Evolutionary conservation across 2,888 invertebrate species (phyloP), one percentile per base, ranked within the genome.

Genomic region (Pollenia labialis): DNA sequence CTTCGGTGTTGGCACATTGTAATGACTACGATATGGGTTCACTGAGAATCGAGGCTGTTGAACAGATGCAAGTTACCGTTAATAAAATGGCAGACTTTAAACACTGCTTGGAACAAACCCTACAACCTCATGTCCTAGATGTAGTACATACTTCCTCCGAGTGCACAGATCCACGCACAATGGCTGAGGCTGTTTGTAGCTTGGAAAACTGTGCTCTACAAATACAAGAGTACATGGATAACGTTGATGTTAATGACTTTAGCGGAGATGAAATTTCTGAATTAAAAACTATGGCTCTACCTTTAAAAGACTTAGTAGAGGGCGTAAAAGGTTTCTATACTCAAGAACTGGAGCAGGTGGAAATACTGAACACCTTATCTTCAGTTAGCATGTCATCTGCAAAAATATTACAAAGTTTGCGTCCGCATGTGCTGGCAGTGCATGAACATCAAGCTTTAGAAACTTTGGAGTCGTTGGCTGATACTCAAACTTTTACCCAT

Each of bases 1-100:
- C 90, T 1, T 88, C 90, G 4, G 92, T 93, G 0, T 85, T 93
- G 4, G 90, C 90, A 0, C 91, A 91, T 48, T 91, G 91, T 40
- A 88, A 90, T 4, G 91, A 92, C 11, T 69, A 89, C 3, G 90
- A 92, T 42, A 88, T 91, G 2, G 85, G 82, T 6, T 89, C 91
- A 0, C n/a, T 92, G 42, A 86, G 88, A 14, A 84, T 85, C 0
- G 89, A 91, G n/a, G 71, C 90, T 0, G 88, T 84, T 1, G 82
- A 90, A 14, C 88, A 91, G 18, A 88, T 93, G 0, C 89, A 91
- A 64, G 90, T 89, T 1, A 90, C 93, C 8, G 90, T 93, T 0
- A 88, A 92, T 9, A 93, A 94, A 74, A 90, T 94, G 64, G 90
- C 93, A 56, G 92, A 93, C 12, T 88, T 94, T 14, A 91, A 93